Evolutionary conservation across 2,113 vertebrate genomes (phyloP).

Genomic region (Pyxicephalus adspersus): DNA sequence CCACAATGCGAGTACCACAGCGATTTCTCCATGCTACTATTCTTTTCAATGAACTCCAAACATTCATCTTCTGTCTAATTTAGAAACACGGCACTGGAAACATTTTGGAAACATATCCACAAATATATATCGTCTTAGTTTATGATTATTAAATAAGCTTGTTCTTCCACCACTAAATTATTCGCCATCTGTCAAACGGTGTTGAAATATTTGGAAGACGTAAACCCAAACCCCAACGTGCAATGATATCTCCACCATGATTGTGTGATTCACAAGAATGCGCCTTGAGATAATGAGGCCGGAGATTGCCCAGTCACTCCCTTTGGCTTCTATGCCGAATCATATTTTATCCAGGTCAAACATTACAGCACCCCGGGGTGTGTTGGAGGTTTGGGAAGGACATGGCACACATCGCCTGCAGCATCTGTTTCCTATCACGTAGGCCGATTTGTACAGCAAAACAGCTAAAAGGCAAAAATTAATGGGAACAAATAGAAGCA

Average conservation of each 20-base stretch:
- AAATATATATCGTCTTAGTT: no score
- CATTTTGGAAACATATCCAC: no score
- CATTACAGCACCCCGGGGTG: conserved; percentile 23
- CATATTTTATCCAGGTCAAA: conserved; percentile 24
- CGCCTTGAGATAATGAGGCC: background rate
- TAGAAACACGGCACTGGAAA: no score
- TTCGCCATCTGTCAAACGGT: background rate
- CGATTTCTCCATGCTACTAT: no score
- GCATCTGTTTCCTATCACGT: conserved; percentile 30
- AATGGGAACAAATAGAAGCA: conserved; percentile 25
- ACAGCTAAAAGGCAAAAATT: conserved; percentile 12
- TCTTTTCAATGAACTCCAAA: no score
- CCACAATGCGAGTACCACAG: no score
- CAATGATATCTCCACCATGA: background rate
- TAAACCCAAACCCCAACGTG: background rate
- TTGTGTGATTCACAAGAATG: conserved; percentile 10
- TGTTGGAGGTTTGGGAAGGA: background rate
- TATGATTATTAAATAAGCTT: conserved; percentile 16
- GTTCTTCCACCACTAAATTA: conserved; percentile 9
- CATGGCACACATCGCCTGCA: background rate
- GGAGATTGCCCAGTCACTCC: conserved; percentile 1
- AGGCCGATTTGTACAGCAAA: conserved; percentile 12
- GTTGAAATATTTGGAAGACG: background rate
- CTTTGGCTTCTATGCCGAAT: conserved; percentile 5
- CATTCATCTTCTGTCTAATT: no score